Percentiles rank a stretch among this genome's conserved stretches.
Evolutionary conservation across 2,113 vertebrate species (phyloP).

Genomic region (Microcebus griseorufus): DNA sequence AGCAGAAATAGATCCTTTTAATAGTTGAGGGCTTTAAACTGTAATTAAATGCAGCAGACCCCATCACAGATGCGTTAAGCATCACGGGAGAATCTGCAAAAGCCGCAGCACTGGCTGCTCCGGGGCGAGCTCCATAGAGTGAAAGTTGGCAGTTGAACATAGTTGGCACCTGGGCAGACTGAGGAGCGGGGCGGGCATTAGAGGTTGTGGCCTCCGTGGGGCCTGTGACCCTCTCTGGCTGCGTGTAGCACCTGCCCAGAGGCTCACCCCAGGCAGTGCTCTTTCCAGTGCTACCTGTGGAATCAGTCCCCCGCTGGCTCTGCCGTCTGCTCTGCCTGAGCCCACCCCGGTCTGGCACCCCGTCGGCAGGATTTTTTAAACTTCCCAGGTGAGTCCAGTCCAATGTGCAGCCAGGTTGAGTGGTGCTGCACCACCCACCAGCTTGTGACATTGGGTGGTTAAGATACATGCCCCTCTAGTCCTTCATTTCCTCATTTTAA

Average conservation of each 20-base stretch:
- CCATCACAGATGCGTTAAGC: neutral
- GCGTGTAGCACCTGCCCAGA: fast-evolving
- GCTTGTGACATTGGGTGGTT: neutral
- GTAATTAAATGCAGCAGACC: neutral
- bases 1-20: neutral
- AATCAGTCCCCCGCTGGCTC: neutral
- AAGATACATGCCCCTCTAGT: neutral
- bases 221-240: neutral
- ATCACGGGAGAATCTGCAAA: no score
- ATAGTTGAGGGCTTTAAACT: neutral
- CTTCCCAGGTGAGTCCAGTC: neutral
- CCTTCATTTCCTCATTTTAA: neutral
- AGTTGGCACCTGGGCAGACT: no score
- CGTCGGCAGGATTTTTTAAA: neutral
- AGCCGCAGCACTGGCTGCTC: no score
- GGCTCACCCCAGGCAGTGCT: neutral
- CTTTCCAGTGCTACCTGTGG: neutral
- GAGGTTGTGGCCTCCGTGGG: neutral
- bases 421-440: neutral
- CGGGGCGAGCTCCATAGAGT: no score
- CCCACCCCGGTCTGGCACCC: neutral
- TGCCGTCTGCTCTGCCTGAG: neutral
- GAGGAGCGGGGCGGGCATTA: neutral
- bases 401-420: neutral
- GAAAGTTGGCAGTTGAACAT: no score